Base-by-base conservation (phyloP, 2,113 vertebrate genomes). In the Hypomesus transpacificus region DNA sequence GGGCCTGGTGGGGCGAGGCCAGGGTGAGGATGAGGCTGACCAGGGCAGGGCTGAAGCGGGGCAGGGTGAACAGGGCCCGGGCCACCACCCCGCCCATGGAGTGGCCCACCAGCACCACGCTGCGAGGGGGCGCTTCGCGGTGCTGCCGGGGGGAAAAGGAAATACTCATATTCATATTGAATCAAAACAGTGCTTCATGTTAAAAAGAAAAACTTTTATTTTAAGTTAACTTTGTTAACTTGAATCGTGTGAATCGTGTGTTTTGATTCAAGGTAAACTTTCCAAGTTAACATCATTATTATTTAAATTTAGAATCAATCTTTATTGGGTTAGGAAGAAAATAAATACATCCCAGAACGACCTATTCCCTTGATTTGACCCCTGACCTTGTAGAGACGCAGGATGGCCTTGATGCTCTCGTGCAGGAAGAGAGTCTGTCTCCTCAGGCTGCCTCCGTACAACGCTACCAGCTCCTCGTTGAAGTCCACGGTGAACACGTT, bases 51-150 rank as follows among this genome's bases (percentile, higher is more conserved):
- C 94, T 95, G 84, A 99, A 99, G 71, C 92, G 93, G 68, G 95
- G 96, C 77, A 98, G 74, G 3, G 95, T 96, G 82, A 96, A 95
- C 68, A 99, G 87, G 0, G 96, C 97, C 80, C 96, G 93, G 66
- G 97, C 96, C 81, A 99, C 90, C 70, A 99, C 94, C 17, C 97
- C 97, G n/a, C 97, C 97, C 97, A 99, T 99, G 63, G 97, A 99
- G 86, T 99, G 97, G 11, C 96, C 97, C 8, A 99, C 92, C 28
- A 99, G 90, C 16, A 94, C 92, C 75, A 99, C 95, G 39, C 94
- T 94, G 74, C 79, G 91, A 0, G 97, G 97, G 34, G 95, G 92
- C 67, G 86, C 91, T 34, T 93, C 93, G 64, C 77, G 80, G 74
- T 89, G 92, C 96, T 98, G 82, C 1, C 7, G 1, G 13, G 20